These are phyloP conservation scores for Cacoxenus indagator DNA, from an alignment of 2,888 invertebrate genomes.

Conservation along the genomic window DNA sequence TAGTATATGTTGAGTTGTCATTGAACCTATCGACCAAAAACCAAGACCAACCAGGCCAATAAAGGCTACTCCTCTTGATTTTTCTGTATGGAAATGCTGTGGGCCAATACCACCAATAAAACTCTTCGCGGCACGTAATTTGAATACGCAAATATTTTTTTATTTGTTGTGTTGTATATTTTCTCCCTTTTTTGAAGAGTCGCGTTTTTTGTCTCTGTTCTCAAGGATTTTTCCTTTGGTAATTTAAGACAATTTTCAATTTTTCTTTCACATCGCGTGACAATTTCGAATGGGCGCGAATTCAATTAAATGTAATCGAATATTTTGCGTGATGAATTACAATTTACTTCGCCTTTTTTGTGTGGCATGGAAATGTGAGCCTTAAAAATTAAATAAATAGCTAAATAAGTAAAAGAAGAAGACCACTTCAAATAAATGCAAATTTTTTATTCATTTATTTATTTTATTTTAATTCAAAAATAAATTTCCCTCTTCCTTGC, in stretches of 20 bases:
- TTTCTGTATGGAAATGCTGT: no score
- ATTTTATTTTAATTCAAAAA: not conserved
- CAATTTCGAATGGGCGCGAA: constrained; percentile 36
- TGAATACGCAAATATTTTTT: constrained; percentile 51
- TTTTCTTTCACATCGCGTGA: constrained; percentile 5
- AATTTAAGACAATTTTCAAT: constrained; percentile 46
- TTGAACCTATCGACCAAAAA: no score
- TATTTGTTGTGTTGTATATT: constrained; percentile 39
- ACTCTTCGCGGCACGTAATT: constrained; percentile 38
- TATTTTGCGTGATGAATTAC: constrained; percentile 31
- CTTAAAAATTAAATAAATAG: constrained; percentile 56
- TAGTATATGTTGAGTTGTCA: no score
- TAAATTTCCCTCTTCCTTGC: not conserved
- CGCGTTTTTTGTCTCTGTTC: constrained; percentile 40
- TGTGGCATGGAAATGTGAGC: not conserved
- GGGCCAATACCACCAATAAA: not conserved
- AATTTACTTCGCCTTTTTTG: not conserved
- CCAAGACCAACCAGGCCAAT: no score
- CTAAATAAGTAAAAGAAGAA: constrained; percentile 47
- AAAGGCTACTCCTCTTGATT: no score
- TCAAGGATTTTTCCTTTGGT: constrained; percentile 28
- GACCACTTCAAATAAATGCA: constrained; percentile 53
- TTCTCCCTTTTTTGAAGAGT: constrained; percentile 30
- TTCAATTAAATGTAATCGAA: constrained; percentile 69
- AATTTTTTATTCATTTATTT: constrained; percentile 45